Evolutionary conservation across 2,888 invertebrate species (phyloP).

Genomic region (Melinaea menophilus): DNA sequence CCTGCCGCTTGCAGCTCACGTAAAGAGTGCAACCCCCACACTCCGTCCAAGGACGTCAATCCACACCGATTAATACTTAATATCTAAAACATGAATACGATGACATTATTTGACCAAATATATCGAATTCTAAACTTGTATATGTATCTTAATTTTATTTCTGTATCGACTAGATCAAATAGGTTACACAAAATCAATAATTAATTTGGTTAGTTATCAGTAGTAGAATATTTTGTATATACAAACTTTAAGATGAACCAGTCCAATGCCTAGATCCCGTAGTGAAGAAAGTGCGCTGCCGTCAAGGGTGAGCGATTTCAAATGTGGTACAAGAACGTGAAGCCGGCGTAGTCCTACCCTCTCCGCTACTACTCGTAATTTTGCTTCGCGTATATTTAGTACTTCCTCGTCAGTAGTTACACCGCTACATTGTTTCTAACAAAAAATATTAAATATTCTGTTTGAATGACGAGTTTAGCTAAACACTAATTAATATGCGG

Average conservation of each 20-base stretch:
- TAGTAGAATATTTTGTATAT: not conserved
- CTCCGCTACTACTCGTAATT: conserved; percentile 81
- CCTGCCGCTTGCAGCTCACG: conserved; percentile 80
- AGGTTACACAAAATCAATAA: no score
- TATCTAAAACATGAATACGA: conserved; percentile 43
- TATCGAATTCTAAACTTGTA: not conserved
- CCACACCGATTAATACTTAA: conserved; percentile 81
- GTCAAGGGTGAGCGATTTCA: conserved; percentile 80
- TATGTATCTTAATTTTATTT: not conserved
- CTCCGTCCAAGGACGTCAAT: conserved; percentile 81
- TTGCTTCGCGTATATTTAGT: conserved; percentile 73
- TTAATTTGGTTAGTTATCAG: no score
- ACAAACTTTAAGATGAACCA: conserved; percentile 75
- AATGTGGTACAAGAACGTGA: conserved; percentile 79
- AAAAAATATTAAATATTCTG: not conserved
- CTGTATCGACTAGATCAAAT: no score
- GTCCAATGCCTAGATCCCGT: conserved; percentile 82
- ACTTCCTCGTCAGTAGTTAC: conserved; percentile 66
- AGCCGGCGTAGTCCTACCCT: conserved; percentile 81
- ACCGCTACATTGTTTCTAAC: conserved; percentile 69
- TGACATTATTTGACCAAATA: not conserved
- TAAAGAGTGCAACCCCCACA: conserved; percentile 80
- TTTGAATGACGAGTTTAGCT: not conserved
- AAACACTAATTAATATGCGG: not conserved
- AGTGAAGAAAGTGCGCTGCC: conserved; percentile 82